Evolutionary conservation across 2,888 invertebrate genomes (phyloP).

Genomic region (Drosophila kambysellisi): DNA sequence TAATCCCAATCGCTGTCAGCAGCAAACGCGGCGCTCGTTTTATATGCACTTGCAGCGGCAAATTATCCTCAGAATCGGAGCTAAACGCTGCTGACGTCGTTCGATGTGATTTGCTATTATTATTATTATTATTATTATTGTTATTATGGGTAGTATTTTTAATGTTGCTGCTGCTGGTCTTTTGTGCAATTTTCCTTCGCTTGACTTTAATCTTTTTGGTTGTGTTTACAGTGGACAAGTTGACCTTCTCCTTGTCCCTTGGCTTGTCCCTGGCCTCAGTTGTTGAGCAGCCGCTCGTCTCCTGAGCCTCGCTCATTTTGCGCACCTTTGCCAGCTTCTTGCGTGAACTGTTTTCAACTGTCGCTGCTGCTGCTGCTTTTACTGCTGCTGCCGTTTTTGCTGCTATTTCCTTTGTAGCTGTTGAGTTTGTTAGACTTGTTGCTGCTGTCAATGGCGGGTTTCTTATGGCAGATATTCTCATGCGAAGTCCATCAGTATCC

Average conservation of each 20-base stretch:
- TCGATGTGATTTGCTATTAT: constrained; percentile 45
- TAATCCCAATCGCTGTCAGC: constrained; percentile 71
- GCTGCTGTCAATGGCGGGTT: constrained; percentile 44
- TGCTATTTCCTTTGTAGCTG: constrained; percentile 10
- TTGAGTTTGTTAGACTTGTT: constrained; percentile 23
- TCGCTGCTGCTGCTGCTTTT: not conserved
- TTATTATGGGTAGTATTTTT: constrained; percentile 27
- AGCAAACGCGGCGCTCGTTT: constrained; percentile 80
- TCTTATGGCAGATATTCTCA: constrained; percentile 85
- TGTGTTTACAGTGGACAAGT: constrained; percentile 36
- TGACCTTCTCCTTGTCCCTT: constrained; percentile 32
- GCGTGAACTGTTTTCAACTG: constrained; percentile 29
- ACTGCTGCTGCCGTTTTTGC: constrained; percentile 4
- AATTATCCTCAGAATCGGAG: constrained; percentile 81
- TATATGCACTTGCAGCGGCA: constrained; percentile 72
- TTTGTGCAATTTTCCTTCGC: constrained; percentile 77
- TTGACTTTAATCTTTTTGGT: constrained; percentile 83
- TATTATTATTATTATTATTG: constrained; percentile 31
- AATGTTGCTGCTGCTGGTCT: constrained; percentile 29
- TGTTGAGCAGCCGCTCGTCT: constrained; percentile 72
- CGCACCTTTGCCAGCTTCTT: constrained; percentile 43
- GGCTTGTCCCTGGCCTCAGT: constrained; percentile 69
- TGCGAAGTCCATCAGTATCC: constrained; percentile 84
- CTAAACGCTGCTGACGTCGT: constrained; percentile 56
- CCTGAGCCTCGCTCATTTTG: constrained; percentile 72